Base-by-base conservation (phyloP, 2,113 vertebrate species). In the Perca schrenkii region DNA sequence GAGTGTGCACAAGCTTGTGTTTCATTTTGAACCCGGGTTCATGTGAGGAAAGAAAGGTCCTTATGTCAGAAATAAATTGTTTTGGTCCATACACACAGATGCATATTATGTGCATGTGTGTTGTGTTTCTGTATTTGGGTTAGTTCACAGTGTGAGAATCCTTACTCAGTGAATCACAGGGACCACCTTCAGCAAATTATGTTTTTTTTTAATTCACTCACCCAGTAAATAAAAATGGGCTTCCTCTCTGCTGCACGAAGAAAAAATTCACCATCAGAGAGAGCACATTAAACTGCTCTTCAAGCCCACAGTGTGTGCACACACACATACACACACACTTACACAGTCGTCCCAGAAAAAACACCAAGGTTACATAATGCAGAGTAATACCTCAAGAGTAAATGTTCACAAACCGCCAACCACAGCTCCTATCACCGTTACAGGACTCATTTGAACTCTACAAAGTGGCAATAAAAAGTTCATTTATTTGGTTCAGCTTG, bases 311-410 rank as follows among this genome's bases (percentile, higher is more conserved):
- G 49, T 76, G 53, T n/a, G 61, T 14, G 5, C 16, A 50, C 73
- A 13, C 71, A 54, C 46, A 43, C 34, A 61, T 43, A 72, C 49
- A 58, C 66, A 53, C 65, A 69, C 66, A 61, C 56, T 47, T 52
- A 34, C 67, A 56, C 84, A 75, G 58, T 40, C 60, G 2, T 80
- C 65, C 72, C 64, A 82, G 56, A 88, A 91, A 21, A 91, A 91
- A 64, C 80, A 83, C 34, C 31, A 47, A 25, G 50, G 75, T 93
- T 91, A 89, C 82, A 90, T 92, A 92, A 90, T 84, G 6, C 74
- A 66, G 75, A 58, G 84, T 84, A 84, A 89, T 84, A 81, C 68
- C 77, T 85, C 78, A 83, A 62, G 49, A 78, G 82, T 84, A 49
- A 61, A 77, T 56, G 36, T 75, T 83, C 65, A 88, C 79, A 82